These are phyloP conservation scores for Diplodus sargus DNA, from an alignment of 2,797 vertebrate species.

Conservation along the genomic window DNA sequence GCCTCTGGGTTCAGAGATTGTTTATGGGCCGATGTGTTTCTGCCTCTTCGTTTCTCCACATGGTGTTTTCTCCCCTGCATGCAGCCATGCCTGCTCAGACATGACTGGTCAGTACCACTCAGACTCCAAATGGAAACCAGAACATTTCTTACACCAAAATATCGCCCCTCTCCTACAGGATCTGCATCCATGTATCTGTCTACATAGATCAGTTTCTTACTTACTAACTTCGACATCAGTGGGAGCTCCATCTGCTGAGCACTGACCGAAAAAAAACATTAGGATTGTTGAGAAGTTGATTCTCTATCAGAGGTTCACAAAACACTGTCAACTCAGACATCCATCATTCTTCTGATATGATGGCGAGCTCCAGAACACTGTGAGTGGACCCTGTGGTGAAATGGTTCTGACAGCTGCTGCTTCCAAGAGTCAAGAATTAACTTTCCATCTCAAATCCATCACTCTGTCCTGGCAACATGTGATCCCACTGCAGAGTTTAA, in stretches of 20 bases:
- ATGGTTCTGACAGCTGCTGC: background rate
- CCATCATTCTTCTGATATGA: background rate
- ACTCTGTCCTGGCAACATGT: background rate
- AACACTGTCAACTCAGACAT: background rate
- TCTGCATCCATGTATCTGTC: too few relatives aligned
- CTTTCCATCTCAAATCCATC: conserved; percentile 7
- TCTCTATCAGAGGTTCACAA: background rate
- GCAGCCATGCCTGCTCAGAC: too few relatives aligned
- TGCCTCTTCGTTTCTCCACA: too few relatives aligned
- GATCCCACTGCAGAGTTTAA: background rate
- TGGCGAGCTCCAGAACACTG: background rate
- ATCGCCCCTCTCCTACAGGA: too few relatives aligned
- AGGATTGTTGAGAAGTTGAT: background rate
- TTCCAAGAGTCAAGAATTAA: conserved; percentile 7
- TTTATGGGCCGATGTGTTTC: too few relatives aligned
- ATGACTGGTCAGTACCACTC: background rate
- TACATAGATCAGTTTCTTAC: too few relatives aligned
- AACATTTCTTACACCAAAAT: too few relatives aligned
- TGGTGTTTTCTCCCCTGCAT: too few relatives aligned
- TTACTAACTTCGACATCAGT: background rate
- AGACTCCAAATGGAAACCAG: too few relatives aligned
- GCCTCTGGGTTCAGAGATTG: too few relatives aligned
- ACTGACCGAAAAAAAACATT: background rate
- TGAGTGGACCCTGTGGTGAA: background rate
- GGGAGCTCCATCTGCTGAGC: background rate